These are phyloP conservation scores for Phengaris alcon DNA, from an alignment of 2,888 invertebrate species.

Conservation along the genomic window DNA sequence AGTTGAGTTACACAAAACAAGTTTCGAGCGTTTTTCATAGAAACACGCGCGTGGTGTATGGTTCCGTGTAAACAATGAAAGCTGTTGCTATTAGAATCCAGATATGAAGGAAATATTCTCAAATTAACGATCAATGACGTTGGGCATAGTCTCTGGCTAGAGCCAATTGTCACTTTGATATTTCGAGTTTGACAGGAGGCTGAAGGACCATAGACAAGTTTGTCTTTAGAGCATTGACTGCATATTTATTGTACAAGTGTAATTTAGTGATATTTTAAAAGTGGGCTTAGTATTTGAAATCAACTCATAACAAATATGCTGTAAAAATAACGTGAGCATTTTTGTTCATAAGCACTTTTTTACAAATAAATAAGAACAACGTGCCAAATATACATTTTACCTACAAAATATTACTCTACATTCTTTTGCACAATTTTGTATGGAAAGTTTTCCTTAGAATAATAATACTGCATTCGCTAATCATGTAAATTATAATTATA, in stretches of 20 bases:
- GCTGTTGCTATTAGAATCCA: neutral
- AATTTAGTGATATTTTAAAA: conserved; percentile 21
- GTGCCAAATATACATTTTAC: conserved; percentile 8
- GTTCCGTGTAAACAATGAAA: no score
- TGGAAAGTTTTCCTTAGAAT: neutral
- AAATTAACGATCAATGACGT: neutral
- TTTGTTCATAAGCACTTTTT: neutral
- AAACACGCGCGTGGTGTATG: neutral
- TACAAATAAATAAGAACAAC: neutral
- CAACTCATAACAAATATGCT: conserved; percentile 25
- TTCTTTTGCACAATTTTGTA: neutral
- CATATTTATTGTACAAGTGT: conserved; percentile 27
- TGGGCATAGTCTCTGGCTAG: neutral
- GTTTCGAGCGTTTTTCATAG: neutral
- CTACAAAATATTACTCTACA: neutral
- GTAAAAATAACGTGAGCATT: neutral
- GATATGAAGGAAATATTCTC: neutral
- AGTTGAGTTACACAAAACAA: neutral
- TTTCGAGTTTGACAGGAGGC: neutral
- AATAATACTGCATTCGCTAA: neutral
- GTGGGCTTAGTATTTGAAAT: conserved; percentile 16
- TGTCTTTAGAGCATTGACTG: conserved; percentile 10
- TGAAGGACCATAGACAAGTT: conserved; percentile 3
- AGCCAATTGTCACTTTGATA: neutral
- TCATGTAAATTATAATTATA: neutral